A percentile compares a stretch with the other conserved stretches of the same genome.
These are phyloP conservation scores for Alosa sapidissima DNA, from an alignment of 2,797 vertebrate species.

Conservation along the genomic window DNA sequence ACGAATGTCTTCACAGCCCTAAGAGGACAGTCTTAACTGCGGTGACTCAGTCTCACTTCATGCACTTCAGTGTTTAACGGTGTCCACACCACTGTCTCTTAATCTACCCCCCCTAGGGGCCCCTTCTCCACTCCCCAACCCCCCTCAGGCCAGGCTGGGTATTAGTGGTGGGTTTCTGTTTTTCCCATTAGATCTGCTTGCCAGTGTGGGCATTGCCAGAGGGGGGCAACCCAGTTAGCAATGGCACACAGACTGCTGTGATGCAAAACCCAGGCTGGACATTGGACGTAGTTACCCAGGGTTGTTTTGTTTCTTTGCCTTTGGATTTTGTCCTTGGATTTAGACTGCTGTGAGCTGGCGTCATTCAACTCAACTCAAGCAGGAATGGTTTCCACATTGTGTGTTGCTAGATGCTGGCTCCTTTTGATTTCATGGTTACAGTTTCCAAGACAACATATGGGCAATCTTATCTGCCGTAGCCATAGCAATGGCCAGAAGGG, in stretches of 20 bases:
- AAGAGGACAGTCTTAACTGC: slow-evolving; percentile 9
- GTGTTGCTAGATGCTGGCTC: not conserved
- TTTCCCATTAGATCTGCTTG: slow-evolving; percentile 14
- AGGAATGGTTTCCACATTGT: slow-evolving; percentile 8
- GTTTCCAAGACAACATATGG: slow-evolving; percentile 22
- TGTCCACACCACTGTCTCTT: slow-evolving; percentile 15
- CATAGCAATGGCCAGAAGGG: slow-evolving; percentile 9
- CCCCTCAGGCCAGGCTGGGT: not conserved
- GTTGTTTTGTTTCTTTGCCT: not conserved
- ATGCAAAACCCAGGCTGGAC: not conserved
- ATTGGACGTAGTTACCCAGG: not conserved
- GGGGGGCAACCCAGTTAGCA: not conserved
- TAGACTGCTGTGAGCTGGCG: not conserved
- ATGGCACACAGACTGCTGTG: not conserved
- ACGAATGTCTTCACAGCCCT: slow-evolving; percentile 3
- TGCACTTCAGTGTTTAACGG: slow-evolving; percentile 9
- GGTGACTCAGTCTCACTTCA: slow-evolving; percentile 6
- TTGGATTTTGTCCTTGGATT: not conserved
- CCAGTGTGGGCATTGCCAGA: not conserved
- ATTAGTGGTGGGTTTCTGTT: not conserved
- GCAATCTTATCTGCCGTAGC: not conserved
- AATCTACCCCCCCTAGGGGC: slow-evolving; percentile 6
- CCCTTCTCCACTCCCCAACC: not conserved
- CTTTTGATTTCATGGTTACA: slow-evolving; percentile 11
- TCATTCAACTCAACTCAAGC: not conserved